phyloP scores from a whole-genome alignment of 2,113 vertebrate genomes.

The Osmerus eperlanus region DNA sequence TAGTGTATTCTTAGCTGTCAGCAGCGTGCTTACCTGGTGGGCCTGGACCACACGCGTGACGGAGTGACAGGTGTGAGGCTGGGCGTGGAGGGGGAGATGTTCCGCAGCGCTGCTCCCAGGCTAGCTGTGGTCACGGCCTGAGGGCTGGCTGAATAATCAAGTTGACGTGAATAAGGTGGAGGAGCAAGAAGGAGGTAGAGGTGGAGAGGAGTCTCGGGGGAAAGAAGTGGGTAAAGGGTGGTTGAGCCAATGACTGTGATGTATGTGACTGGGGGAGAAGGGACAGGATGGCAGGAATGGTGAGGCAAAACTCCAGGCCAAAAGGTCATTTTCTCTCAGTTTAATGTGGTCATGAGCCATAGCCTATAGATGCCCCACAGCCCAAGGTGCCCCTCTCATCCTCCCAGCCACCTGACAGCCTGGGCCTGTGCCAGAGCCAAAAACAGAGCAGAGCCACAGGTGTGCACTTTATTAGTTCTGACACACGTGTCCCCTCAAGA shows the following conservation, averaged over 20 bases:
- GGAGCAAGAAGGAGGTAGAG: conserved; percentile 13
- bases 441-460: not conserved
- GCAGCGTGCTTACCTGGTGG: no score
- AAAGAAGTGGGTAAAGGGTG: not conserved
- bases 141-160: conserved; percentile 46
- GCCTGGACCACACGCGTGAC: no score
- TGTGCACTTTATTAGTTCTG: not conserved
- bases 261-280: conserved; percentile 10
- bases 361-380: not conserved
- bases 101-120: not conserved
- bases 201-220: not conserved
- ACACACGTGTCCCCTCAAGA: not conserved
- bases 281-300: not conserved
- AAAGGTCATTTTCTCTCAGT: not conserved
- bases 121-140: conserved; percentile 11
- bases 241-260: not conserved
- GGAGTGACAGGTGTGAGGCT: not conserved
- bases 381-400: not conserved
- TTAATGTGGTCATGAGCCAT: not conserved
- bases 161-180: conserved; percentile 33
- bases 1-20: conserved; percentile 49
- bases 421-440: not conserved
- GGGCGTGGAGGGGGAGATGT: conserved; percentile 17
- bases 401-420: not conserved
- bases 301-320: not conserved